Conservation (phyloP, 2,797 vertebrate species). For the Chaetodon trifasciatus region DNA sequence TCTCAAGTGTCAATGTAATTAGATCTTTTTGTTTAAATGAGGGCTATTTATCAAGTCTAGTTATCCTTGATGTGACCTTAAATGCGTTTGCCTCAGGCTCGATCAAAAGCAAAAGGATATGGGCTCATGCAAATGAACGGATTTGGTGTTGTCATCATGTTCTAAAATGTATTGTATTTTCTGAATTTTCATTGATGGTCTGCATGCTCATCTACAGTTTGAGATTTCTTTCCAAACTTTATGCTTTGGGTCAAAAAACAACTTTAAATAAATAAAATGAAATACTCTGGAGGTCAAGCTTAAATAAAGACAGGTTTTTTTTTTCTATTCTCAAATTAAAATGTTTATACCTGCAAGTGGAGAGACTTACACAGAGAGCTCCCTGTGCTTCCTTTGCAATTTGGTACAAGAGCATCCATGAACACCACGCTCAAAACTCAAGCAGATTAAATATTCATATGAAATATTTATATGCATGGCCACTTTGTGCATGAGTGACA, state of each 20-base stretch:
- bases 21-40: slow-evolving; percentile 53
- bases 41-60: slow-evolving; percentile 58
- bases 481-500: neutral
- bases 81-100: slow-evolving; percentile 36
- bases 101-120: slow-evolving; percentile 21
- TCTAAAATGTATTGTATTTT: neutral
- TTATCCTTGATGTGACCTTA: slow-evolving; percentile 57
- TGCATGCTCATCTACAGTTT: neutral
- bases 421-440: neutral
- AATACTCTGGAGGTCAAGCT: neutral
- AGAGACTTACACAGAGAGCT: neutral
- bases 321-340: neutral
- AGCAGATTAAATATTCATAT: neutral
- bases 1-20: slow-evolving; percentile 55
- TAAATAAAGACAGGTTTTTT: too few relatives aligned
- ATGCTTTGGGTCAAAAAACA: neutral
- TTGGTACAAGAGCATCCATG: neutral
- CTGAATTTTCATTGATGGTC: slow-evolving; percentile 5
- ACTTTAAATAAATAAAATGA: neutral
- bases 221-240: neutral
- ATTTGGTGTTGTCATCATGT: neutral
- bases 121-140: slow-evolving; percentile 2
- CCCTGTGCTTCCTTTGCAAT: neutral
- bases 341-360: neutral
- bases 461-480: too few relatives aligned